Percentiles rank a stretch among this genome's conserved stretches.
phyloP scores from a whole-genome alignment of 2,113 vertebrate species.

The Passer montanus region DNA sequence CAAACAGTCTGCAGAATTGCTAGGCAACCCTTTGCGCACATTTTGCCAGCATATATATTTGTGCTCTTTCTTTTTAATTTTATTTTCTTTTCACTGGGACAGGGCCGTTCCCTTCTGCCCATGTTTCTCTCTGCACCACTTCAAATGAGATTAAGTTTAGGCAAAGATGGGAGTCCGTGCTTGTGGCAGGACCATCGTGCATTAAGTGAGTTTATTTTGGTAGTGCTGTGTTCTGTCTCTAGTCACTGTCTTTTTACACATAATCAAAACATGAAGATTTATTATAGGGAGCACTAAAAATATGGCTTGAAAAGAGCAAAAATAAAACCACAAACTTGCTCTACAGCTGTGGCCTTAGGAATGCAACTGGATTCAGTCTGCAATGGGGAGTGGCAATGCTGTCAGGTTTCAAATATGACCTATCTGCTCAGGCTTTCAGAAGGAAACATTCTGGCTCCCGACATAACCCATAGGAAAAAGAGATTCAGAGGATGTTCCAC shows the following conservation, averaged over 20 bases:
- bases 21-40: neutral
- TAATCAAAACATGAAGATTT: constrained; percentile 67
- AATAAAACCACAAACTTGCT: constrained; percentile 64
- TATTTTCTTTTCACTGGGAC: neutral
- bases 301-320: constrained; percentile 45
- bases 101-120: constrained; percentile 1
- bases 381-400: neutral
- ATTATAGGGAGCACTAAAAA: constrained; percentile 63
- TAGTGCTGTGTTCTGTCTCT: constrained; percentile 49
- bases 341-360: constrained; percentile 52
- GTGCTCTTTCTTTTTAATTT: constrained; percentile 9
- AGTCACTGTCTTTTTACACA: constrained; percentile 61
- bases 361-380: constrained; percentile 34
- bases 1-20: neutral
- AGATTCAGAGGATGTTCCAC: neutral
- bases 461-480: neutral
- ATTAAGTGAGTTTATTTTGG: constrained; percentile 61
- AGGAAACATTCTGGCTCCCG: neutral
- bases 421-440: neutral
- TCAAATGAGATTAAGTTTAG: constrained; percentile 41
- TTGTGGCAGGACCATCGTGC: constrained; percentile 20
- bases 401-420: constrained; percentile 45
- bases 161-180: constrained; percentile 44
- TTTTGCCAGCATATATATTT: neutral
- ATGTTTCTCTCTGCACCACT: constrained; percentile 41